Evolutionary conservation across 2,888 invertebrate species (phyloP), one percentile per base, ranked within the genome.

Genomic region (Lochmaea crataegi): DNA sequence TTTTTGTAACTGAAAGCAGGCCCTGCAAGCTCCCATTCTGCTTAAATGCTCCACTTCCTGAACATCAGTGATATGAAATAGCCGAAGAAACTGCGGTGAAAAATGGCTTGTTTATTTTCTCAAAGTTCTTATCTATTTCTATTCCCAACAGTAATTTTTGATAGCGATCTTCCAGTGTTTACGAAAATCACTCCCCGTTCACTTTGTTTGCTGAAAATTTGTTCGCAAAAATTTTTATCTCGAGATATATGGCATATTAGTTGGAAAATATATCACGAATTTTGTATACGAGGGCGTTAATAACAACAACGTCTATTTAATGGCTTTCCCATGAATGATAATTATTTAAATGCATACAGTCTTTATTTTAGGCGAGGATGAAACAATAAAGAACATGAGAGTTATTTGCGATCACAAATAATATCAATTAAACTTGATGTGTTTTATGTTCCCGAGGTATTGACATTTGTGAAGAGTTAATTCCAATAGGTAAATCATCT

Each of bases 81-180:
- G 65, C 53, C 57, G 72, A 72, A 66, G 75, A 74, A 79, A 80
- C 73, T 78, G 75, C 75, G 78, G 82, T 83, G 82, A 84, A 83
- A 84, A 84, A 84, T 84, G 84, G 81, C 83, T 84, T 84, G 84
- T 83, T 83, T 83, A 83, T 82, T 82, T 80, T 82, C 79, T 76
- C 77, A 81, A 78, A 77, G 72, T 80, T 76, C 81, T 83, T 84
- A 84, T 84, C 84, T 83, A 80, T 81, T 82, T 81, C 82, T 83
- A 82, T 82, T 82, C 80, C 82, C 80, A 76, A 78, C 77, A 81
- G 81, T 81, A 82, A 82, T 80, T 81, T 79, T 77, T 78, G 81
- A 81, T 81, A 80, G 79, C 72, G 73, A 82, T 80, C 79, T 76
- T 65, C 75, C 75, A 73, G 68, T 72, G 75, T 76, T 77, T 72